Evolutionary conservation across 2,888 invertebrate genomes (phyloP).

Genomic region (Tetranychus truncatus): DNA sequence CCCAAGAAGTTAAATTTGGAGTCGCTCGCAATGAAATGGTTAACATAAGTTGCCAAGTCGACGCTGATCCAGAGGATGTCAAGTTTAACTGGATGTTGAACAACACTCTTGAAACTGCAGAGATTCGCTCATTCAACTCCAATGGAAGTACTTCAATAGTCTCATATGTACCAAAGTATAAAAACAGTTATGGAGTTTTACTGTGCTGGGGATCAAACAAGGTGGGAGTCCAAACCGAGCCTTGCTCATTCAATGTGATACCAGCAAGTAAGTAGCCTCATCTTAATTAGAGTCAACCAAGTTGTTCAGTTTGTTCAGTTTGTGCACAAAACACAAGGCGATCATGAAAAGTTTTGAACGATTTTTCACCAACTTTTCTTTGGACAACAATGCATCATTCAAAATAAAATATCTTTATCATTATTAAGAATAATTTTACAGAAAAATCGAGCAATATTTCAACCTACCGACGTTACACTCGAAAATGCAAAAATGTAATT

Average conservation of each 20-base stretch:
- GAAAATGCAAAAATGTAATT: no score
- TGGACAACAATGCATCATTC: no score
- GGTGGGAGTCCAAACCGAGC: slow-evolving; percentile 62
- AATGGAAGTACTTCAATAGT: slow-evolving; percentile 59
- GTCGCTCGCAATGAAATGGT: slow-evolving; percentile 70
- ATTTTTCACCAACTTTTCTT: no score
- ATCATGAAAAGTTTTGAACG: no score
- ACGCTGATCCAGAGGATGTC: slow-evolving; percentile 66
- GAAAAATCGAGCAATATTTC: no score
- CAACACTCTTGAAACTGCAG: slow-evolving; percentile 21
- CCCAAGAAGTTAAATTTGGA: slow-evolving; percentile 42
- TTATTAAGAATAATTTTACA: no score
- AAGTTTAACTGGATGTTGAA: slow-evolving; percentile 25
- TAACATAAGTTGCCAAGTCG: slow-evolving; percentile 69
- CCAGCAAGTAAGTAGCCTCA: slow-evolving; percentile 35
- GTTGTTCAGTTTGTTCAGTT: no score
- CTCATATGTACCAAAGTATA: slow-evolving; percentile 68
- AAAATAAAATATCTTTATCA: no score
- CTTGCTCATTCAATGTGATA: slow-evolving; percentile 76
- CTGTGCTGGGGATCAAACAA: slow-evolving; percentile 62
- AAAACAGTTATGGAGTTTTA: slow-evolving; percentile 72
- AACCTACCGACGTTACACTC: no score
- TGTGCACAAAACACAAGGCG: no score
- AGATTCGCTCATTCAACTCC: slow-evolving; percentile 35
- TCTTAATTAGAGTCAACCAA: no score